Conservation (phyloP, 1,140 invertebrate genomes). For the Drosophila dunni region DNA sequence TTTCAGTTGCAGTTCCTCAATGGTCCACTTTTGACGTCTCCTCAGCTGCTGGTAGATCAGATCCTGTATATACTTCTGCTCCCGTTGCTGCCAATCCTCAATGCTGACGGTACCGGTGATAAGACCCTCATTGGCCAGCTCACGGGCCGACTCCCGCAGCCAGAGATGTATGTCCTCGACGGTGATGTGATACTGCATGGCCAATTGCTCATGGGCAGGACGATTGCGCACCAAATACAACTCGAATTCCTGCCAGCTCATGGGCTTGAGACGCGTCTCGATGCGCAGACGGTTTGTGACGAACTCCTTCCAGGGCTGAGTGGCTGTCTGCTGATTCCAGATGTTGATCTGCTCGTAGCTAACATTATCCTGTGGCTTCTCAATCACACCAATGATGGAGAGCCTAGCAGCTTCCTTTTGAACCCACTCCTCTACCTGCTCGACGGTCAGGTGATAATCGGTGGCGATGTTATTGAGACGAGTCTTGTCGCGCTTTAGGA, state of each 20-base stretch:
- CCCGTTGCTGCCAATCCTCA: slow-evolving; percentile 65
- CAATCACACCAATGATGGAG: slow-evolving; percentile 67
- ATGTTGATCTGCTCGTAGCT: slow-evolving; percentile 64
- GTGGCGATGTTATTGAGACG: slow-evolving; percentile 65
- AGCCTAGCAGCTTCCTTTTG: slow-evolving; percentile 73
- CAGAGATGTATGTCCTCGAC: slow-evolving; percentile 74
- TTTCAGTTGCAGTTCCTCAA: slow-evolving; percentile 66
- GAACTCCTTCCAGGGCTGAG: slow-evolving; percentile 60
- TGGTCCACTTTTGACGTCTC: slow-evolving; percentile 70
- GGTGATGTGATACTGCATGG: slow-evolving; percentile 67
- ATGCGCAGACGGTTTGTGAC: slow-evolving; percentile 51
- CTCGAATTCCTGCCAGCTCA: slow-evolving; percentile 68
- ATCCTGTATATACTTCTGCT: slow-evolving; percentile 66
- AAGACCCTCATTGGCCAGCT: slow-evolving; percentile 54
- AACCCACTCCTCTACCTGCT: slow-evolving; percentile 80
- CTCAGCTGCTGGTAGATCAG: slow-evolving; percentile 66
- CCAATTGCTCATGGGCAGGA: slow-evolving; percentile 59
- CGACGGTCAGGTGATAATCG: slow-evolving; percentile 79
- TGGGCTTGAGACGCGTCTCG: slow-evolving; percentile 55
- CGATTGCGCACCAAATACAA: slow-evolving; percentile 61
- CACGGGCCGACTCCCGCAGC: slow-evolving; percentile 54
- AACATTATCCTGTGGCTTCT: slow-evolving; percentile 59
- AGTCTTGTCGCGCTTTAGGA: slow-evolving; percentile 70
- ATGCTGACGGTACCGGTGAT: slow-evolving; percentile 41
- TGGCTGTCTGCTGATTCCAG: slow-evolving; percentile 26